Evolutionary conservation across 2,888 invertebrate species (phyloP), one percentile per base, ranked within the genome.

Genomic region (Fragum sueziense): DNA sequence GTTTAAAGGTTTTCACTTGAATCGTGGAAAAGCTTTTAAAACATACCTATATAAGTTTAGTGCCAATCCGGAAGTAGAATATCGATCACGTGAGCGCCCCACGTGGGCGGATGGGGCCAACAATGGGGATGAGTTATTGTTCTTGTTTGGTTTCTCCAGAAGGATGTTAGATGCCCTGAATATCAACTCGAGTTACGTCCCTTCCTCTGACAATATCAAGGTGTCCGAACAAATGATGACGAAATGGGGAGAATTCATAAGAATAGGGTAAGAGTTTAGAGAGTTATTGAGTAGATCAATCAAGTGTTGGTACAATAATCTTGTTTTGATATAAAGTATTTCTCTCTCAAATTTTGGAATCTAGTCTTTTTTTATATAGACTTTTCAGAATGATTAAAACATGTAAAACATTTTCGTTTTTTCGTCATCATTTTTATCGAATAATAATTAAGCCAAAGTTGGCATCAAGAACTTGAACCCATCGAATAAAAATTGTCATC

Each of bases 231-330:
- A 61, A 17, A 1, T 61, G 4, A 61, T 61, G 61, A 61, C 33
- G n/a, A 61, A 61, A 33, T 61, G 61, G 61, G 61, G 61, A n/a
- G 61, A 61, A n/a, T 61, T 61, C 7, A 31, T 61, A 20, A 61
- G 20, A 61, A 0, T 7, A 33, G 33, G 61, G 61, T 61, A 61
- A 61, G 61, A n/a, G n/a, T n/a, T n/a, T n/a, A n/a, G n/a, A n/a
- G n/a, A n/a, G n/a, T n/a, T n/a, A n/a, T n/a, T n/a, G n/a, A n/a
- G n/a, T n/a, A n/a, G n/a, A n/a, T n/a, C n/a, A n/a, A n/a, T n/a
- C n/a, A n/a, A n/a, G n/a, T n/a, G n/a, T n/a, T n/a, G n/a, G n/a
- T n/a, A n/a, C n/a, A n/a, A n/a, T n/a, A n/a, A n/a, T n/a, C n/a
- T n/a, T n/a, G n/a, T n/a, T n/a, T n/a, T n/a, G n/a, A n/a, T n/a